Evolutionary conservation across 2,113 vertebrate genomes (phyloP), one percentile per base, ranked within the genome.

Genomic region (Mesoclemmys tuberculata): DNA sequence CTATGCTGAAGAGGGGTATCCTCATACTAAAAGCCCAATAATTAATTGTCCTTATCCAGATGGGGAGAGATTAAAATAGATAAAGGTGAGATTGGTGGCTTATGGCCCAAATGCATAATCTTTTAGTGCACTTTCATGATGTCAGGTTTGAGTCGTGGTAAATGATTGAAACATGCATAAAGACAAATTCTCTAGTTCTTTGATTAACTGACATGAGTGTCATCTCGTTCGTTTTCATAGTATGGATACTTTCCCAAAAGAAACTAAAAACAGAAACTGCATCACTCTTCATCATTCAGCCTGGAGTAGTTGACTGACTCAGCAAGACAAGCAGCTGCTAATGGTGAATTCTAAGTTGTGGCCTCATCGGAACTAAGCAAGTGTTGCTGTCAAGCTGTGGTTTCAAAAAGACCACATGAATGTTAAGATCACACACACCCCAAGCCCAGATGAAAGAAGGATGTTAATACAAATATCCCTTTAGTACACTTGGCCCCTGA

Each of bases 221-320:
- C 27, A 82, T 10, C 82, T 58, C 35, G 80, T 71, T 51, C 31
- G 86, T 74, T 89, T 85, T 82, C 85, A 38, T 21, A 87, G 48
- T 0, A 2, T 78, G 61, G 19, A 93, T 14, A 38, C 41, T 35
- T 94, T 80, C 74, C 52, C 74, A 92, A 84, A 88, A 80, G n/a
- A 94, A 93, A 93, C 2, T 48, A 56, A 55, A 79, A 94, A 90
- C 48, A 92, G 80, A 92, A 94, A 82, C 2, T 11, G n/a, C 0
- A 0, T 41, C 4, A 84, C 49, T 84, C 85, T 92, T 85, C 68
- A 52, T 0, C 0, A 27, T 81, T 93, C 82, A 82, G 85, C 75
- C 75, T 90, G 54, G 51, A 85, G 41, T 58, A 61, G 87, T 7
- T 19, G 54, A 55, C 27, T 80, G 85, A 88, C 82, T 94, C 46